Evolutionary conservation across 2,888 invertebrate species (phyloP), one percentile per base, ranked within the genome.

Genomic region (Amblyteles armatorius): DNA sequence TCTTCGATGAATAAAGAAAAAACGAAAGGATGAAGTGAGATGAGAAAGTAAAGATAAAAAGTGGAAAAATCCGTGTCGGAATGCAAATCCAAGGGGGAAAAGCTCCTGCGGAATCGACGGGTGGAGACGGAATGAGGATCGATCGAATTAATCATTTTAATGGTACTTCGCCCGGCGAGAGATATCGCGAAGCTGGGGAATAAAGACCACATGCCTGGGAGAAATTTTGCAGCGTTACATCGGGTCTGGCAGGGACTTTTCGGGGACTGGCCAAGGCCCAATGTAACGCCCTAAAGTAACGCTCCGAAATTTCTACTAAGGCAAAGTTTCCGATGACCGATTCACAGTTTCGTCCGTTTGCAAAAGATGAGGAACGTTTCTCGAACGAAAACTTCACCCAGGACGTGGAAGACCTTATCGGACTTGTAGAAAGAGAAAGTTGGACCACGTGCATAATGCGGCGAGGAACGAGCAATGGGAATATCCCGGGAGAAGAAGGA

Each of bases 81-180:
- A 57, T 11, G 57, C 57, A 57, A 57, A 57, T 57, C 57, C 57
- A 11, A 57, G 57, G 26, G 57, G 26, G 26, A 26, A 57, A 57
- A 26, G 57, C 13, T 57, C 5, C 26, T 9, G 57, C 26, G 13
- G 36, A n/a, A 36, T 60, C 7, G 22, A 73, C 1, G 16, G 16
- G 36, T 22, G 57, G 4, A 16, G n/a, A 19, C 22, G 22, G 44
- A 57, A 67, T 52, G 26, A 19, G 7, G 67, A 80, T 80, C 73
- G 48, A 80, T 80, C 44, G 57, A 80, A 73, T 73, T 73, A 60
- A 69, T 73, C 73, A 67, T 57, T 19, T 65, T 67, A 55, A 80
- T 80, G 76, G 76, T 22, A 65, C 13, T 48, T 50, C 48, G 16
- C 11, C 19, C 19, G 16, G 36, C 16, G n/a, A 13, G 19, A 44